These are phyloP conservation scores for Chaenogobius annularis DNA, from an alignment of 2,113 vertebrate species.

Conservation along the genomic window DNA sequence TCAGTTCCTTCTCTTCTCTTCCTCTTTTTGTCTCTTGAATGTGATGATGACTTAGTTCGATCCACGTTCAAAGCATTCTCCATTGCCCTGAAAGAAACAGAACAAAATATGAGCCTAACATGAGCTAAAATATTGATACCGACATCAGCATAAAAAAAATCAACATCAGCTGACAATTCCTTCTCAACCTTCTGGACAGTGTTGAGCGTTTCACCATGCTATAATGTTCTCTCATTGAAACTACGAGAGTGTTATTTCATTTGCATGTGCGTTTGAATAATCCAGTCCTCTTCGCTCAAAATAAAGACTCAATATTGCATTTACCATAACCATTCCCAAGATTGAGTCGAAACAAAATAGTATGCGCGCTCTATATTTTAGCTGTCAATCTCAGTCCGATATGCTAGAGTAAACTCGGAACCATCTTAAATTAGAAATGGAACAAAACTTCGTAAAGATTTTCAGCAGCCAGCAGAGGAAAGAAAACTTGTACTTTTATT, in stretches of 20 bases:
- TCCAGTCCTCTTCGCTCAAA: background rate
- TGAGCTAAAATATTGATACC: slow-evolving; percentile 3
- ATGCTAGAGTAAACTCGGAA: background rate
- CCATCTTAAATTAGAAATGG: background rate
- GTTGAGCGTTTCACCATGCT: background rate
- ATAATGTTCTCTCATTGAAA: background rate
- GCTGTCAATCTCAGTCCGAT: background rate
- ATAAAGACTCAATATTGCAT: background rate
- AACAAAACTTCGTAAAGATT: background rate
- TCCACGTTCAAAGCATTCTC: slow-evolving; percentile 16
- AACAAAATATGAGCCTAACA: slow-evolving; percentile 1
- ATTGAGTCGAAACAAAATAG: background rate
- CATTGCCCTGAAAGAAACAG: slow-evolving; percentile 44
- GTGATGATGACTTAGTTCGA: slow-evolving; percentile 61
- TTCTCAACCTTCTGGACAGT: background rate
- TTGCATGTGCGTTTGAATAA: background rate
- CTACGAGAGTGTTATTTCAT: background rate
- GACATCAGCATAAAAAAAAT: too few species aligned
- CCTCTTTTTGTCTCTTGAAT: slow-evolving; percentile 46
- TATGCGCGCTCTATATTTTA: background rate
- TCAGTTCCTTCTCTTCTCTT: background rate
- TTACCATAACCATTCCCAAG: background rate
- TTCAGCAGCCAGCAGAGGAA: background rate
- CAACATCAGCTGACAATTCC: too few species aligned
- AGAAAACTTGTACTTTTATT: background rate